Percentiles rank a stretch among this genome's conserved stretches.
These are phyloP conservation scores for Enteromius mattozi DNA, from an alignment of 2,797 vertebrate genomes.

Conservation along the genomic window DNA sequence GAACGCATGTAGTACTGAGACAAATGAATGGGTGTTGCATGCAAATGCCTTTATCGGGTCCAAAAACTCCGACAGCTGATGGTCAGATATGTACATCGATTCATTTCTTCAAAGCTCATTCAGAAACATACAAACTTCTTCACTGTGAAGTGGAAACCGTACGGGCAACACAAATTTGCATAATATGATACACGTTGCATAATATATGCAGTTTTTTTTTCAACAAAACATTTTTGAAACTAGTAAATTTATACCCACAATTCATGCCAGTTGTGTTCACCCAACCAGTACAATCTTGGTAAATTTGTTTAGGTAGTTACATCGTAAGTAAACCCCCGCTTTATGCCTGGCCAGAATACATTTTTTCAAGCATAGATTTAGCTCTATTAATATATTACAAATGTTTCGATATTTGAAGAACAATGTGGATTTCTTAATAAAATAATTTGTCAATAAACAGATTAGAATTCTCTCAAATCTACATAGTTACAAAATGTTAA, in stretches of 20 bases:
- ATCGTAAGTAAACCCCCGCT: conserved; percentile 73
- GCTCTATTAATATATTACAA: conserved; percentile 84
- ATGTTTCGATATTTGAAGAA: conserved; percentile 78
- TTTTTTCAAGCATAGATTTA: conserved; percentile 73
- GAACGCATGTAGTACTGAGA: conserved; percentile 81
- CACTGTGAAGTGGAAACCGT: conserved; percentile 33
- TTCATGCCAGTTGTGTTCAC: conserved; percentile 75
- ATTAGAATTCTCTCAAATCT: conserved; percentile 83
- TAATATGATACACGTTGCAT: conserved; percentile 77
- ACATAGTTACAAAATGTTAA: conserved; percentile 85
- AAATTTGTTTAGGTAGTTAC: conserved; percentile 70
- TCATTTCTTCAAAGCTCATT: conserved; percentile 37
- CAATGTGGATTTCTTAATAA: conserved; percentile 80
- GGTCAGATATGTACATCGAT: conserved; percentile 80
- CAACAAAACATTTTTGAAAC: conserved; percentile 65
- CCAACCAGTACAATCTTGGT: conserved; percentile 76
- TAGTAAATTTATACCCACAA: conserved; percentile 67
- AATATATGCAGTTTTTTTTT: conserved; percentile 80
- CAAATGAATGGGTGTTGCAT: conserved; percentile 79
- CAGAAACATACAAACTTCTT: conserved; percentile 57
- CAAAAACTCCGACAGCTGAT: conserved; percentile 74
- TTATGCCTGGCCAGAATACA: conserved; percentile 70
- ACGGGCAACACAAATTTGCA: conserved; percentile 68
- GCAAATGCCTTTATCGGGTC: conserved; percentile 75
- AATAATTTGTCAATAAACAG: conserved; percentile 83